Base-by-base conservation (phyloP, 2,797 vertebrate species). In the Microctenopoma steveboyesi region DNA sequence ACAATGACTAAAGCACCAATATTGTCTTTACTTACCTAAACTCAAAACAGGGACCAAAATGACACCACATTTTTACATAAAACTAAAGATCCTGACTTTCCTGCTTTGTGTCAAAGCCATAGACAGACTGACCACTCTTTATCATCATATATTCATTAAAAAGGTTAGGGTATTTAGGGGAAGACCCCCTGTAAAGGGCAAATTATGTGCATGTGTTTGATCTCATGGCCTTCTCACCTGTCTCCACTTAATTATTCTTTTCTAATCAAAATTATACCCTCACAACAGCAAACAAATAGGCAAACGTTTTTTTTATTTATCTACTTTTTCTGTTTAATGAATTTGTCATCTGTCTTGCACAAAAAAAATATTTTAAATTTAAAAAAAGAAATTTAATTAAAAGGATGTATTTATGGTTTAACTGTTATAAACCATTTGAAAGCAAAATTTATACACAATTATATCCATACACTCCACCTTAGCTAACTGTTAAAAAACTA, bases 201-300 rank as follows among this genome's bases (percentile, higher is more conserved):
- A 30, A 57, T 45, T 79, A 68, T 81, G 71, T 53, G 61, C 51
- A 65, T 39, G 45, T 9, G 61, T 81, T 83, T 86, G 74, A 86
- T 86, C 72, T 42, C 18, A 48, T 47, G 54, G 28, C 48, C 64
- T 63, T 64, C 67, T 72, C 60, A 63, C 76, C 73, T 74, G n/a
- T 66, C 40, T 69, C 46, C 58, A 67, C 40, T 76, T 49, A 75
- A 10, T 53, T 72, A 55, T 61, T 22, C 37, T 45, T n/a, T 58
- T 72, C 25, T 46, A 1, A 72, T 30, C 35, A 30, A 27, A 60
- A 68, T 48, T 53, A 64, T 53, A 33, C 56, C 28, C 47, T 56
- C 39, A 63, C 69, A 46, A 72, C 22, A 22, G 22, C 22, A 22
- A 22, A 22, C 22, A 22, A 22, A 22, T 22, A 22, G 22, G 37